phyloP scores from a whole-genome alignment of 2,888 invertebrate species.

The Eupithecia dodoneata region DNA sequence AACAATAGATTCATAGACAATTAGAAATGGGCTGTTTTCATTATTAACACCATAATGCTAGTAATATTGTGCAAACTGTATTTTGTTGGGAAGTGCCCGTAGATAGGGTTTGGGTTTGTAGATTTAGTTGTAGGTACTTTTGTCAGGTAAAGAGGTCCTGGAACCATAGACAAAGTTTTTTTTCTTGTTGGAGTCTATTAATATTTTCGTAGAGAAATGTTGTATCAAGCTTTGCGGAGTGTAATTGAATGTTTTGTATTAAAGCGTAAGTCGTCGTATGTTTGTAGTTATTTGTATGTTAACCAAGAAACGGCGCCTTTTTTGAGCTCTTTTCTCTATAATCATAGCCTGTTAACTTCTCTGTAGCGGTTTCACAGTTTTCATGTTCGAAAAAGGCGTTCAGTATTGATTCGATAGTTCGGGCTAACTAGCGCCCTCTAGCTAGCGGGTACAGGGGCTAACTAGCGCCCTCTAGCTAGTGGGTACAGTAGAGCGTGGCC shows the following conservation, averaged over 20 bases:
- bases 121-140: slow-evolving; percentile 40
- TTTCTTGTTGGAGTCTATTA: slow-evolving; percentile 47
- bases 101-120: slow-evolving; percentile 64
- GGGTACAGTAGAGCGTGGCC: slow-evolving; percentile 68
- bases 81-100: slow-evolving; percentile 61
- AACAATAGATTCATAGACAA: slow-evolving; percentile 65
- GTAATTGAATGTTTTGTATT: slow-evolving; percentile 72
- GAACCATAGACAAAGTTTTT: slow-evolving; percentile 58
- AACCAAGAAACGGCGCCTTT: slow-evolving; percentile 54
- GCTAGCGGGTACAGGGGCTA: slow-evolving; percentile 61
- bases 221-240: slow-evolving; percentile 59
- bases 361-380: neutral
- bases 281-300: slow-evolving; percentile 61
- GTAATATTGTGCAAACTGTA: slow-evolving; percentile 50
- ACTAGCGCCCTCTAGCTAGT: slow-evolving; percentile 48
- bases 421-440: slow-evolving; percentile 64
- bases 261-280: slow-evolving; percentile 44
- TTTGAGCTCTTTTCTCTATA: slow-evolving; percentile 39
- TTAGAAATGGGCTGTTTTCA: slow-evolving; percentile 75
- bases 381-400: slow-evolving; percentile 39
- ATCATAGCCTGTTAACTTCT: slow-evolving; percentile 3
- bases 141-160: slow-evolving; percentile 48
- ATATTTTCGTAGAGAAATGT: slow-evolving; percentile 42
- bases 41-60: slow-evolving; percentile 45
- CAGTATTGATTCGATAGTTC: slow-evolving; percentile 55